These are phyloP conservation scores for Thymelicus sylvestris DNA, from an alignment of 2,888 invertebrate genomes.

Conservation along the genomic window DNA sequence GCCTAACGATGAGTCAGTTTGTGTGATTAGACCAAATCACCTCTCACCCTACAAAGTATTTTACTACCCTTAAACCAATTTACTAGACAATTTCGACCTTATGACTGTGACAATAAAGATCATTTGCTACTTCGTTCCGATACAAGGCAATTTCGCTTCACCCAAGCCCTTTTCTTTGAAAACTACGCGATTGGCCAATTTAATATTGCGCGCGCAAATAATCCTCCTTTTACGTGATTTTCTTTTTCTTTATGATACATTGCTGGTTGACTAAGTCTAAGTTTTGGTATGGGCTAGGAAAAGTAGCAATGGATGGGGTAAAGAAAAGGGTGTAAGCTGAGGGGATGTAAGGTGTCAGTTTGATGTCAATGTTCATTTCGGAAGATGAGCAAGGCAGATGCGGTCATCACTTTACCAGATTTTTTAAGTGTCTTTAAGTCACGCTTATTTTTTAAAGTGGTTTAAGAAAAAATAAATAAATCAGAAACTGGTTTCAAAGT, in stretches of 20 bases:
- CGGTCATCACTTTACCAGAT: slow-evolving; percentile 5
- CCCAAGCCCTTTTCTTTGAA: slow-evolving; percentile 43
- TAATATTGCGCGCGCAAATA: slow-evolving; percentile 59
- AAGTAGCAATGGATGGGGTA: slow-evolving; percentile 7
- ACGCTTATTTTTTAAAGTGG: background rate
- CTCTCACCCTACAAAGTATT: slow-evolving; percentile 29
- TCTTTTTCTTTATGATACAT: slow-evolving; percentile 38
- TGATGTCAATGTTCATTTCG: slow-evolving; percentile 26
- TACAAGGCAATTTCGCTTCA: slow-evolving; percentile 33
- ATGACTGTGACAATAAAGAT: slow-evolving; percentile 17
- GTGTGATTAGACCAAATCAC: slow-evolving; percentile 33
- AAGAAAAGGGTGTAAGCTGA: background rate
- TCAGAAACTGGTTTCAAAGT: background rate
- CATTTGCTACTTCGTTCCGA: slow-evolving; percentile 6
- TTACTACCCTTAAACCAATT: slow-evolving; percentile 23
- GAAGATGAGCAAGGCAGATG: slow-evolving; percentile 25
- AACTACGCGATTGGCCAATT: slow-evolving; percentile 56
- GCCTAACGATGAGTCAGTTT: slow-evolving; percentile 29
- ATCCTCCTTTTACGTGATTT: slow-evolving; percentile 1
- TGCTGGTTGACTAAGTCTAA: slow-evolving; percentile 32
- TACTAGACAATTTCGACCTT: slow-evolving; percentile 15
- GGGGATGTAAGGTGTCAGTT: background rate
- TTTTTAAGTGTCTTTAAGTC: background rate
- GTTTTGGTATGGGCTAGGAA: background rate
- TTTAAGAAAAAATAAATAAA: background rate